These are phyloP conservation scores for Lasioglossum lativentre DNA, from an alignment of 2,888 invertebrate genomes.

Conservation along the genomic window DNA sequence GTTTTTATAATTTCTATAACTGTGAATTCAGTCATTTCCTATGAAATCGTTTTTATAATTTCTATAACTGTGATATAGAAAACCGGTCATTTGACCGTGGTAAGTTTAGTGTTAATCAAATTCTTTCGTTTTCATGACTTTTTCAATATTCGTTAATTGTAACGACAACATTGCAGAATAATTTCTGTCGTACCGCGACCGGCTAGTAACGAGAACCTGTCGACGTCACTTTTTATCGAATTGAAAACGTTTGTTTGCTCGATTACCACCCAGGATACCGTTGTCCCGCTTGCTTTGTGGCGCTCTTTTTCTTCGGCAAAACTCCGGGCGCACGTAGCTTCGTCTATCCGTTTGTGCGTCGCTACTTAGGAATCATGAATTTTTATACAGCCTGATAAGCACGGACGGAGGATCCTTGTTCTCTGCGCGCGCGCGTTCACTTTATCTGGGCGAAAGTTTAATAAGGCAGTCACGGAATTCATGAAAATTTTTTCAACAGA, in stretches of 20 bases:
- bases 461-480: slow-evolving; percentile 57
- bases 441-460: slow-evolving; percentile 49
- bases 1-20: too few species aligned
- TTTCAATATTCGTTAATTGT: neutral
- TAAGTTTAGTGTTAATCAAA: too few species aligned
- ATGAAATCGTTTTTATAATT: too few species aligned
- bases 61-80: too few species aligned
- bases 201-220: neutral
- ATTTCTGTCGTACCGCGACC: neutral
- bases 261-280: neutral
- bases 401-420: slow-evolving; percentile 21
- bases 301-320: slow-evolving; percentile 3
- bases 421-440: slow-evolving; percentile 12
- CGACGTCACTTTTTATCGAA: neutral
- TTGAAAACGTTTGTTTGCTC: neutral
- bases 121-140: too few species aligned
- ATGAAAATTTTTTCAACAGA: slow-evolving; percentile 43
- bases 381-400: slow-evolving; percentile 56
- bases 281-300: neutral
- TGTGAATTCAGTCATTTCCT: too few species aligned
- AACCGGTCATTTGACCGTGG: too few species aligned
- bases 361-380: slow-evolving; percentile 55
- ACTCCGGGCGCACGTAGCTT: neutral
- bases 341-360: slow-evolving; percentile 49
- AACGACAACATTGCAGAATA: neutral